Evolutionary conservation across 1,140 invertebrate species (phyloP).

Genomic region (Oedothorax gibbosus): DNA sequence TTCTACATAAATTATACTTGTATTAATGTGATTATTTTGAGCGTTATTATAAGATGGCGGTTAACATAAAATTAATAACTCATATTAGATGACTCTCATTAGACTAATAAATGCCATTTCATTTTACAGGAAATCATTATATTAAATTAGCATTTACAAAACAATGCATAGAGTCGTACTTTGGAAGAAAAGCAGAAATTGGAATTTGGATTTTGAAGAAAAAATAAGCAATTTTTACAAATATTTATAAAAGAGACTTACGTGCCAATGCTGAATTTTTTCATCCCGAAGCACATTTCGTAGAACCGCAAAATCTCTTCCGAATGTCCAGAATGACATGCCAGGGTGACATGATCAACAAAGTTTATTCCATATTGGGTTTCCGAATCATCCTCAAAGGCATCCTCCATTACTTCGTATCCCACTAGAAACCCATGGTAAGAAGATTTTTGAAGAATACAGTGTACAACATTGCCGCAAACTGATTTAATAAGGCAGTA

Average conservation of each 20-base stretch:
- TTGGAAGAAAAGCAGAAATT: too few species aligned
- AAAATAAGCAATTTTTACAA: too few species aligned
- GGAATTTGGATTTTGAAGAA: too few species aligned
- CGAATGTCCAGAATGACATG: conserved; percentile 68
- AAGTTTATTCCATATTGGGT: background rate
- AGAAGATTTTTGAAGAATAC: conserved; percentile 68
- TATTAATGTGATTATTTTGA: too few species aligned
- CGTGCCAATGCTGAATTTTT: conserved; percentile 71
- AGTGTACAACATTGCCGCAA: conserved; percentile 72
- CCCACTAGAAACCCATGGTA: conserved; percentile 71
- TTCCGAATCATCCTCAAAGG: background rate
- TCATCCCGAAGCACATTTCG: conserved; percentile 71
- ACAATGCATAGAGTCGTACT: too few species aligned
- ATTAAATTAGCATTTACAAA: too few species aligned
- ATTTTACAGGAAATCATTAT: too few species aligned
- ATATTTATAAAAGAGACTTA: conserved; percentile 62
- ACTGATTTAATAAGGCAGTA: conserved; percentile 70
- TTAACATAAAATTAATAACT: too few species aligned
- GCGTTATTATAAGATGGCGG: too few species aligned
- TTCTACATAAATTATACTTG: too few species aligned
- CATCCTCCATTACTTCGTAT: conserved; percentile 64
- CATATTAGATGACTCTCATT: too few species aligned
- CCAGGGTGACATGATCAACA: conserved; percentile 67
- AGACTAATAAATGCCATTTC: too few species aligned
- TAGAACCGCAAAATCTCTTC: conserved; percentile 70